Base-by-base conservation (phyloP, 2,797 vertebrate genomes). In the Xenops minutus region DNA sequence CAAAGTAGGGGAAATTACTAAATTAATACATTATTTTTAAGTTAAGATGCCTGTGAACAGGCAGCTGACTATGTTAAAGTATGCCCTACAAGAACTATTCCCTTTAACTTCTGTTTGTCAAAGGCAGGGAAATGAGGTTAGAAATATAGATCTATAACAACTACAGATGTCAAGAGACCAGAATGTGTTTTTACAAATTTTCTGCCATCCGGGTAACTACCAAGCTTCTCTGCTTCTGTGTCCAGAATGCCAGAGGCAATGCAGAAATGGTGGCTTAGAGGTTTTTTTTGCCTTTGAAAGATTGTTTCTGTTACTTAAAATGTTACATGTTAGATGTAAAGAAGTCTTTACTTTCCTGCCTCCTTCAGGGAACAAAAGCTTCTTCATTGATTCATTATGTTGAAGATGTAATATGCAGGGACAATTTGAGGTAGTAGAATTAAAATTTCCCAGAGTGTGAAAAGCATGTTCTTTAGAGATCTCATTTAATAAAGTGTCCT, bases 291-390 rank as follows among this genome's bases (percentile, higher is more conserved):
- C 49, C 43, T 91, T 67, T 93, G 48, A 37, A 79, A 85, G 52
- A 10, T 34, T 58, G 20, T 93, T 88, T 93, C 73, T 51, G n/a
- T 94, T 49, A 73, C 39, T 93, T 83, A 88, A 80, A 66, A 54
- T 68, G 16, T 90, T 88, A 82, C 4, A 5, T 85, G 12, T 54
- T 48, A 62, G 15, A 62, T 49, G 41, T 48, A 82, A 88, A 75
- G 55, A 94, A 95, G 91, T 93, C 58, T 85, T 56, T 87, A 90
- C 19, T 55, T 95, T 94, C 37, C 30, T 72, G 49, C 79, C 93
- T 93, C 91, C 73, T 97, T 84, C 82, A 92, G 85, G 54, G n/a
- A 44, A 77, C 64, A 89, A 84, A 67, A 85, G 37, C 19, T 49
- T 94, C 74, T 91, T 67, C 46, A 88, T 67, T 96, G 77, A 95